Evolutionary conservation across 35 echinoderm and acorn worm genomes (phyloP), one percentile per base, ranked within the genome.

Genomic region (Diadema setosum): DNA sequence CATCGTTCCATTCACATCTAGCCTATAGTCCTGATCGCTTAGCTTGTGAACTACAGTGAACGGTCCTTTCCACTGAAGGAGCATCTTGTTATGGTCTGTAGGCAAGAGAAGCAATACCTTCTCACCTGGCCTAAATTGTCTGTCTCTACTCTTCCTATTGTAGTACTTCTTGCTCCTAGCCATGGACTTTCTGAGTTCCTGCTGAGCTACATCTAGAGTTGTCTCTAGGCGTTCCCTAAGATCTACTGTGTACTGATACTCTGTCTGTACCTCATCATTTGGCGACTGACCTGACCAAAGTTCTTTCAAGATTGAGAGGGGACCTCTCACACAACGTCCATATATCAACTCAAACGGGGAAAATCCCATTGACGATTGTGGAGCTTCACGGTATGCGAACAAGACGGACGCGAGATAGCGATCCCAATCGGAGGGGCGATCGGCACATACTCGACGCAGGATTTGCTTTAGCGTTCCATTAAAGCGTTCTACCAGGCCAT

Each of bases 391-490:
- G 80, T 80, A 48, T 42, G 67, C 85, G 48, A 80, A 88, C 1
- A 88, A 65, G 16, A 93, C 33, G 14, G 91, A 41, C 15, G 25
- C 91, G n/a, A 93, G 14, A 46, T 88, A 82, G 20, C 45, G 45
- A 36, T 88, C 91, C 91, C 85, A 93, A 44, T 93, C 91, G 44
- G 70, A 89, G 1, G 78, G 75, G n/a, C 78, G 5, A 43, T 65
- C 76, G 20, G 78, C 76, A 82, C 78, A 82, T 31, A 60, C 46
- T 39, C 30, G 35, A 41, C 46, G 26, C 9, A 84, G 44, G 27
- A 70, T 32, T n/a, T n/a, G n/a, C n/a, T n/a, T n/a, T n/a, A n/a
- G n/a, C 34, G 73, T 89, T 8, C 87, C 93, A 86, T 94, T 94
- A 42, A 90, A 94, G 18, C 87, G 67, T 74, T 94, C 87, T 5